Evolutionary conservation across 2,888 invertebrate genomes (phyloP).

Genomic region (Folsomia manolachei): DNA sequence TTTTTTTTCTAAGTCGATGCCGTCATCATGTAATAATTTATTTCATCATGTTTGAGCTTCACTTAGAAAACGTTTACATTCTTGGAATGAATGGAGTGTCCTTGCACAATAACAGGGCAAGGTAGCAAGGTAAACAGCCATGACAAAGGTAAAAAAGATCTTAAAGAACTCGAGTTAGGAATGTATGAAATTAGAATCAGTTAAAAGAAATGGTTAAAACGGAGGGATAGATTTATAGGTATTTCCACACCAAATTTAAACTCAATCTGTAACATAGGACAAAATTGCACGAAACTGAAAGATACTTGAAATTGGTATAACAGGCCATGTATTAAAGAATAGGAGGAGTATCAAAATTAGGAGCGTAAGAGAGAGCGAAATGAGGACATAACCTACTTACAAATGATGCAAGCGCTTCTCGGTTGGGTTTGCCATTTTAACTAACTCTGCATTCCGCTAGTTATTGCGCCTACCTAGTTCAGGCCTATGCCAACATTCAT

Average conservation of each 20-base stretch:
- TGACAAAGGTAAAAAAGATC: too few relatives aligned
- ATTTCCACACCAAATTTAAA: neutral
- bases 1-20: too few relatives aligned
- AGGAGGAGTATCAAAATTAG: neutral
- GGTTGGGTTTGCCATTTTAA: neutral
- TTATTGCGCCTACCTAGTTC: neutral
- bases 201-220: too few relatives aligned
- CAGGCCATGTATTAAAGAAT: neutral
- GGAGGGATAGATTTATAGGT: too few relatives aligned
- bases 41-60: neutral
- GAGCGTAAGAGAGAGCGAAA: conserved; percentile 9
- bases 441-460: neutral
- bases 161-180: too few relatives aligned
- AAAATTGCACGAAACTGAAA: neutral
- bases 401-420: conserved; percentile 13
- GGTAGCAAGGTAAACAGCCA: neutral
- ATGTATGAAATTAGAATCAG: too few relatives aligned
- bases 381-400: conserved; percentile 20
- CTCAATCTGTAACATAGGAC: neutral
- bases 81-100: too few relatives aligned
- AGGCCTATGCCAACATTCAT: neutral
- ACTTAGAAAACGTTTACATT: neutral
- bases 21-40: neutral
- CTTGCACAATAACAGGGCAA: neutral
- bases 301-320: neutral